These are phyloP conservation scores for Nebria salina DNA, from an alignment of 2,888 invertebrate genomes.

Conservation along the genomic window DNA sequence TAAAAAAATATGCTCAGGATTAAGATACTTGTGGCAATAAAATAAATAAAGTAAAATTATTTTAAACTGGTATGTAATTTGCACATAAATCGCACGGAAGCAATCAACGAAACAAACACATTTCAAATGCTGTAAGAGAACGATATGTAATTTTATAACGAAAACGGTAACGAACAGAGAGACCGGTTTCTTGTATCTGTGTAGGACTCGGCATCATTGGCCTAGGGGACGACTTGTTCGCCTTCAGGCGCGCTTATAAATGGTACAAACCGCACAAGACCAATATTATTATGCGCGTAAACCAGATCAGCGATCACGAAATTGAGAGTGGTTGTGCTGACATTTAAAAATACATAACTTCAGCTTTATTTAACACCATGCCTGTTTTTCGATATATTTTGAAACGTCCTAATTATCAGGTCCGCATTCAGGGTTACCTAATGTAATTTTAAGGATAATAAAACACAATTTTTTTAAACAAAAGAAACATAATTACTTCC, in stretches of 20 bases:
- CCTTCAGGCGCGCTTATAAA: background rate
- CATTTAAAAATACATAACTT: slow-evolving; percentile 33
- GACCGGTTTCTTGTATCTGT: background rate
- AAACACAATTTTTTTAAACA: too few relatives aligned
- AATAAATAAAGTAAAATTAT: background rate
- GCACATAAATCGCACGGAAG: background rate
- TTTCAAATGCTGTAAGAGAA: background rate
- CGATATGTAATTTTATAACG: background rate
- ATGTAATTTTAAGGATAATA: too few relatives aligned
- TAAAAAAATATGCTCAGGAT: background rate
- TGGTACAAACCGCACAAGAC: background rate
- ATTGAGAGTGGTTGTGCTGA: slow-evolving; percentile 30
- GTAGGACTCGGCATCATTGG: background rate
- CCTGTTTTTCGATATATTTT: background rate
- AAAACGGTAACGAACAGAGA: background rate
- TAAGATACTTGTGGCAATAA: background rate
- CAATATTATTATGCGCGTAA: slow-evolving; percentile 27
- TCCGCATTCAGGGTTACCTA: background rate
- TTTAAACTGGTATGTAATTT: background rate
- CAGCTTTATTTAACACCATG: slow-evolving; percentile 33
- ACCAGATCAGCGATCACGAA: slow-evolving; percentile 41
- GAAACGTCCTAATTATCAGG: background rate
- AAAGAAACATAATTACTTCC: too few relatives aligned
- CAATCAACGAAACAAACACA: background rate
- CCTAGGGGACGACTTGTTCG: background rate